Evolutionary conservation across 2,888 invertebrate genomes (phyloP).

Genomic region (Cheilosia impressa): DNA sequence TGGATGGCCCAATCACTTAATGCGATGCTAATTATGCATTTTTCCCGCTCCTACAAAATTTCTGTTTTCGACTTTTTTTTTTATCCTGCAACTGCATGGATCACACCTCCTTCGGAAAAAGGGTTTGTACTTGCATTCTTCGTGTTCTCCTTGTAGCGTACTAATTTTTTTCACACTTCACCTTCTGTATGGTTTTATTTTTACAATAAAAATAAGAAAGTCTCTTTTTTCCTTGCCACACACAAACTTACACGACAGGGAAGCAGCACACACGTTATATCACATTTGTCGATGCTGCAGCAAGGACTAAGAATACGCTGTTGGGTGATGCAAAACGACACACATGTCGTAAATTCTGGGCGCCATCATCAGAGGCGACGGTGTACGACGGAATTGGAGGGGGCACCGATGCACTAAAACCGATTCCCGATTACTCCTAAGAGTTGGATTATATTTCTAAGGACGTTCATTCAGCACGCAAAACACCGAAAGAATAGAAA

Average conservation of each 20-base stretch:
- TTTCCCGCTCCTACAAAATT: conserved; percentile 8
- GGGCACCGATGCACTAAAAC: conserved; percentile 48
- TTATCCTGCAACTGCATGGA: background rate
- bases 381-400: conserved; percentile 12
- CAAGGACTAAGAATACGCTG: conserved; percentile 49
- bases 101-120: no score
- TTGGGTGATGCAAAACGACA: conserved; percentile 36
- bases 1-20: conserved; percentile 22
- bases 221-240: conserved; percentile 33
- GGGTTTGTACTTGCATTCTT: no score
- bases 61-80: background rate
- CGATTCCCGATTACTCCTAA: conserved; percentile 36
- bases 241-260: conserved; percentile 9
- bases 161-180: conserved; percentile 8
- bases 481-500: background rate
- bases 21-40: background rate
- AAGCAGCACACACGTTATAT: conserved; percentile 62
- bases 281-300: conserved; percentile 65
- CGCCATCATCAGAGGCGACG: conserved; percentile 19
- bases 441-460: background rate
- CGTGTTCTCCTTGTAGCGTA: no score
- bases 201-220: conserved; percentile 24
- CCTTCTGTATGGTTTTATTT: conserved; percentile 29
- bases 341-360: conserved; percentile 43
- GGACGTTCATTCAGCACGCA: no score